These are phyloP conservation scores for Pristionchus maxplancki DNA, from an alignment of 2,888 invertebrate species.

Conservation along the genomic window DNA sequence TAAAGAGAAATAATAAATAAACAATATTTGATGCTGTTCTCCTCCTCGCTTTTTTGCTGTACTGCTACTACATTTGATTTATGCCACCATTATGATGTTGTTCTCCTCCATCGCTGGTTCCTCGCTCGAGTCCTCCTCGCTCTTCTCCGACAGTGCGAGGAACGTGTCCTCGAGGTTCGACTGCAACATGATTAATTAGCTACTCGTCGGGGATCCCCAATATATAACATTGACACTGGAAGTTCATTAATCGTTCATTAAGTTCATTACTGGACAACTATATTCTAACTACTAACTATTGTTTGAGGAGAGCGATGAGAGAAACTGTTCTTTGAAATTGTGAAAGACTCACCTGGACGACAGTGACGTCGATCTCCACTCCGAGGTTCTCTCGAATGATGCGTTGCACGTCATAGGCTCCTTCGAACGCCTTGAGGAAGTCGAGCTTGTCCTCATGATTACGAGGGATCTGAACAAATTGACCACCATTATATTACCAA, in stretches of 20 bases:
- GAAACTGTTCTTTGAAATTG: too few relatives aligned
- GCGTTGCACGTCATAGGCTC: too few relatives aligned
- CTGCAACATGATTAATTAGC: neutral
- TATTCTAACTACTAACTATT: too few relatives aligned
- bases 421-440: neutral
- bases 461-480: too few relatives aligned
- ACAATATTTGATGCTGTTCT: too few relatives aligned
- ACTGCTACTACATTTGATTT: neutral
- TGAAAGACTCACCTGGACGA: neutral
- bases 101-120: neutral
- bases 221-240: neutral
- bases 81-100: neutral
- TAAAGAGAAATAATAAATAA: too few relatives aligned
- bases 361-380: neutral
- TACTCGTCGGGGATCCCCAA: too few relatives aligned
- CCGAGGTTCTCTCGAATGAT: neutral
- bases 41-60: neutral
- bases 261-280: too few relatives aligned
- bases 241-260: too few relatives aligned
- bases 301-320: too few relatives aligned
- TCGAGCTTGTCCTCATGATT: neutral
- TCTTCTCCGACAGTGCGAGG: neutral
- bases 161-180: slow-evolving; percentile 20
- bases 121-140: neutral
- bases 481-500: too few relatives aligned